Percentiles rank a stretch among this genome's conserved stretches.
These are phyloP conservation scores for Pantelozetes paolii DNA, from an alignment of 2,888 invertebrate species.

Conservation along the genomic window DNA sequence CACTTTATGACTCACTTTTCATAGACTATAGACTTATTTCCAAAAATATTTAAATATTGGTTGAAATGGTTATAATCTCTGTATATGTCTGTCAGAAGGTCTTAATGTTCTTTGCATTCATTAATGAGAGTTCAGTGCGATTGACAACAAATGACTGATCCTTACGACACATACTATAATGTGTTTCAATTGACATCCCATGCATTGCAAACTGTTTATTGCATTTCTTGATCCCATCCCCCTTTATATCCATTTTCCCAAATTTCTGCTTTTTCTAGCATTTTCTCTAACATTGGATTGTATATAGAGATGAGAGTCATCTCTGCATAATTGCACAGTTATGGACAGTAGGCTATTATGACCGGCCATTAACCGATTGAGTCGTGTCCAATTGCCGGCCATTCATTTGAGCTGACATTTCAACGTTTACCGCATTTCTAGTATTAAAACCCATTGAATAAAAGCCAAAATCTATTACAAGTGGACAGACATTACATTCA, in stretches of 20 bases:
- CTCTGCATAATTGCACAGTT: slow-evolving; percentile 30
- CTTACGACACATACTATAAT: slow-evolving; percentile 28
- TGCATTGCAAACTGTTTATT: slow-evolving; percentile 8
- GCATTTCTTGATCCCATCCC: slow-evolving; percentile 15
- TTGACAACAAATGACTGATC: slow-evolving; percentile 21
- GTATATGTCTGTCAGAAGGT: not conserved
- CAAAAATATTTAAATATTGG: slow-evolving; percentile 27
- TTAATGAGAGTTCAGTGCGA: slow-evolving; percentile 12
- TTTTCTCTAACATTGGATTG: not conserved
- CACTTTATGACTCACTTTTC: slow-evolving; percentile 26
- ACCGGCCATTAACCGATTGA: slow-evolving; percentile 29
- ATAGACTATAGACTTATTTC: not conserved
- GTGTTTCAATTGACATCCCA: slow-evolving; percentile 14
- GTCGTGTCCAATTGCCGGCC: slow-evolving; percentile 33
- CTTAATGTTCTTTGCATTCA: slow-evolving; percentile 18
- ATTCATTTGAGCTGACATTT: slow-evolving; percentile 34
- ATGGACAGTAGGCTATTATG: slow-evolving; percentile 12
- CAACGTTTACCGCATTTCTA: slow-evolving; percentile 34
- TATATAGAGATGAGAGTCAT: not conserved
- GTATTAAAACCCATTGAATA: slow-evolving; percentile 4
- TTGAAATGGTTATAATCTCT: not conserved
- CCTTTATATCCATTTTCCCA: slow-evolving; percentile 3
- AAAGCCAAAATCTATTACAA: slow-evolving; percentile 7
- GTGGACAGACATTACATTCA: not conserved
- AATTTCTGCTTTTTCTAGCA: not conserved